Percentiles rank a stretch among this genome's conserved stretches.
phyloP scores from a whole-genome alignment of 2,888 invertebrate species.

The Agrochola litura region DNA sequence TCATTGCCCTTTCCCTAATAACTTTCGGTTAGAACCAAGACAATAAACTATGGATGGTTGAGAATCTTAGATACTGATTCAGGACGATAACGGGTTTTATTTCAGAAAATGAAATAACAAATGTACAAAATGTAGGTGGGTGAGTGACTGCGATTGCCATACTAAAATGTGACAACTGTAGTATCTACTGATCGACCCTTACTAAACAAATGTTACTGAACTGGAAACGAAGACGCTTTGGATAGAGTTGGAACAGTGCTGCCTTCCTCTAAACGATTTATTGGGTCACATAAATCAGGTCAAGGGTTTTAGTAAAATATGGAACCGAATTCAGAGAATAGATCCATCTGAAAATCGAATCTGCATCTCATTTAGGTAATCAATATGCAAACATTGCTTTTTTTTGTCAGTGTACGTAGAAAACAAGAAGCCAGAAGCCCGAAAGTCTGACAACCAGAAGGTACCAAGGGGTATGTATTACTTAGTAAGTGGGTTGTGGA shows the following conservation, averaged over 20 bases:
- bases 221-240: conserved; percentile 32
- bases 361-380: neutral
- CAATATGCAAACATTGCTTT: neutral
- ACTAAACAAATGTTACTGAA: conserved; percentile 20
- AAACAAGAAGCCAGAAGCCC: neutral
- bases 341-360: neutral
- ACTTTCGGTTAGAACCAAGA: too few species aligned
- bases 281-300: conserved; percentile 25
- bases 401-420: too few species aligned
- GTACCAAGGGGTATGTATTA: neutral
- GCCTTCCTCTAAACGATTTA: conserved; percentile 10
- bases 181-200: neutral
- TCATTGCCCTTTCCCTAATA: too few species aligned
- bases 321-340: neutral
- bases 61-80: too few species aligned
- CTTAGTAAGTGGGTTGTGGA: neutral
- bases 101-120: too few species aligned
- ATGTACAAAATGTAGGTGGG: too few species aligned
- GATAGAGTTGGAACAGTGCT: neutral
- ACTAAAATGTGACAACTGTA: too few species aligned
- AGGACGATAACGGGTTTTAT: too few species aligned
- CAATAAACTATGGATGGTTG: too few species aligned
- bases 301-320: neutral
- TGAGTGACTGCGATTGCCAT: too few species aligned
- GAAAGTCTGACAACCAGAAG: neutral